phyloP scores from a whole-genome alignment of 2,888 invertebrate genomes.

The Parnassius mnemosyne region DNA sequence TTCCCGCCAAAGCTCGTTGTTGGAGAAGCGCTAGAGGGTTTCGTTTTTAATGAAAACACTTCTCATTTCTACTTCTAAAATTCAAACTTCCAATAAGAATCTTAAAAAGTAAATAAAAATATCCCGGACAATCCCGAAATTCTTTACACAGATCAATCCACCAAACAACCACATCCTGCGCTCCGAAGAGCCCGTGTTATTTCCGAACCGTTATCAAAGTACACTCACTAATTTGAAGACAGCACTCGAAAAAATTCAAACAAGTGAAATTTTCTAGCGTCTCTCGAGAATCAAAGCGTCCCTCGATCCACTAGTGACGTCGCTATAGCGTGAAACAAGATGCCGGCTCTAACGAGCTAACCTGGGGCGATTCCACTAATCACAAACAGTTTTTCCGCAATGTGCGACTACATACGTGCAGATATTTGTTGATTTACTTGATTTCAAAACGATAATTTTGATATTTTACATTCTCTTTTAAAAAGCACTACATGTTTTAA shows the following conservation, averaged over 20 bases:
- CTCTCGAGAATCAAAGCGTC: conserved; percentile 62
- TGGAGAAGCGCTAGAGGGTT: no score
- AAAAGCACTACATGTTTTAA: no score
- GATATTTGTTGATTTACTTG: not conserved
- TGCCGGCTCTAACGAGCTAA: conserved; percentile 61
- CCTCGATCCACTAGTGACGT: conserved; percentile 48
- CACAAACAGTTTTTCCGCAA: conserved; percentile 5
- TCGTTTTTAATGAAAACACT: no score
- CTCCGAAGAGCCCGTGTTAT: not conserved
- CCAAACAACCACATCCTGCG: not conserved
- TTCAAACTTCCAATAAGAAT: no score
- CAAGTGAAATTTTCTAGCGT: conserved; percentile 46
- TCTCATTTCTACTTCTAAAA: no score
- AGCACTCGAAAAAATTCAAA: conserved; percentile 57
- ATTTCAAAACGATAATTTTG: no score
- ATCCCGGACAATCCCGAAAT: no score
- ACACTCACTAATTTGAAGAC: conserved; percentile 61
- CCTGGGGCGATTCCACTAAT: conserved; percentile 32
- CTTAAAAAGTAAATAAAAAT: no score
- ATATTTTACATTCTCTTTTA: no score
- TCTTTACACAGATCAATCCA: no score
- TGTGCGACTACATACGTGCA: not conserved
- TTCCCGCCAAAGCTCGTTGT: no score
- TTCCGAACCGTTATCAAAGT: conserved; percentile 37
- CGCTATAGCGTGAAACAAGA: conserved; percentile 59